These are phyloP conservation scores for Antedon bifida DNA, from an alignment of 35 echinoderm and acorn worm species.

Conservation along the genomic window DNA sequence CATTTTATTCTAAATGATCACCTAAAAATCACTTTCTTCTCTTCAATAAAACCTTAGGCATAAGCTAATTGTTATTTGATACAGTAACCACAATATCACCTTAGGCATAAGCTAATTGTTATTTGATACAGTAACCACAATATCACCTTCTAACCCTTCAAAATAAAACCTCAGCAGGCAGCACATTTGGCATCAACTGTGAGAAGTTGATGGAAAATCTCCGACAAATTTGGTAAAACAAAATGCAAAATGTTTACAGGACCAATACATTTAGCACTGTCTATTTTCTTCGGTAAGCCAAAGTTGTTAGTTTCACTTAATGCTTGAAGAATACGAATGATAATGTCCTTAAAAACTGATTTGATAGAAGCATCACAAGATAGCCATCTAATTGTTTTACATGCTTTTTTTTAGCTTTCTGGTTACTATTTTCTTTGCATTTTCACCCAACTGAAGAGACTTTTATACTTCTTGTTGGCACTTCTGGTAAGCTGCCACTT, in stretches of 20 bases:
- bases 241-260: not conserved
- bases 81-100: too few species aligned
- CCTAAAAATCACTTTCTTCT: too few species aligned
- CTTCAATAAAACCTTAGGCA: too few species aligned
- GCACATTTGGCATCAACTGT: too few species aligned
- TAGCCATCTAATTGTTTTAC: slow-evolving; percentile 2
- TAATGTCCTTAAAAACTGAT: not conserved
- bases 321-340: not conserved
- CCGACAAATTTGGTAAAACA: not conserved
- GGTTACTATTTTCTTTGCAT: not conserved
- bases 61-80: too few species aligned
- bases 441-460: not conserved
- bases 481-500: slow-evolving; percentile 9
- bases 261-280: not conserved
- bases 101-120: too few species aligned
- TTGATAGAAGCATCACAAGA: not conserved
- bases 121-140: too few species aligned
- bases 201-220: not conserved
- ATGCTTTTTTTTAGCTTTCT: slow-evolving; percentile 3
- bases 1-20: too few species aligned
- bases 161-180: too few species aligned
- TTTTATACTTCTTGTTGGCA: not conserved
- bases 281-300: not conserved
- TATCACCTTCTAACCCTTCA: too few species aligned
- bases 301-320: not conserved